Percentiles rank a stretch among this genome's conserved stretches.
Evolutionary conservation across 2,888 invertebrate genomes (phyloP).

Genomic region (Dynastes maya): DNA sequence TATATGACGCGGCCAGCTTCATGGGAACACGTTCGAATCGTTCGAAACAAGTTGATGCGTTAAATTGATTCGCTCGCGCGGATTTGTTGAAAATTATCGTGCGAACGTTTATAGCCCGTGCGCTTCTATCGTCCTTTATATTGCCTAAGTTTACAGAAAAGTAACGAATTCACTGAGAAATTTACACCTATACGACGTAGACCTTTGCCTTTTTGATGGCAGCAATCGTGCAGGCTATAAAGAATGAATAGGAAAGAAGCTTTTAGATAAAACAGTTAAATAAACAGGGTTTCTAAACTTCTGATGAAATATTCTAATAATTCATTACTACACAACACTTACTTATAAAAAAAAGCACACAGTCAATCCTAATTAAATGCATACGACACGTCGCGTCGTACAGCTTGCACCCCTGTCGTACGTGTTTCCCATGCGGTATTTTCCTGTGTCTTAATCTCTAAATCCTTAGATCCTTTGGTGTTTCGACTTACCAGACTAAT

Average conservation of each 20-base stretch:
- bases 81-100: slow-evolving; percentile 24
- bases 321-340: no score
- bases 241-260: no score
- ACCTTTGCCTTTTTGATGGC: no score
- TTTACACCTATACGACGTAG: no score
- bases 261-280: no score
- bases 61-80: slow-evolving; percentile 23
- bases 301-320: no score
- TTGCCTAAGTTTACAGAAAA: not conserved
- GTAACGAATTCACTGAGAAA: not conserved
- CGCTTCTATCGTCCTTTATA: not conserved
- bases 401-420: not conserved
- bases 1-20: slow-evolving; percentile 18
- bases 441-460: slow-evolving; percentile 17
- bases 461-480: slow-evolving; percentile 35
- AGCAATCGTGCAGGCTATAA: no score
- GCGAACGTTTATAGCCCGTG: slow-evolving; percentile 3
- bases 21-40: not conserved
- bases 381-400: not conserved
- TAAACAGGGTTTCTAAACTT: no score
- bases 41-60: slow-evolving; percentile 17
- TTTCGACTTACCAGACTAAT: slow-evolving; percentile 42
- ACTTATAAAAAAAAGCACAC: no score
- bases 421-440: slow-evolving; percentile 1
- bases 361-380: no score